Percentiles rank a stretch among this genome's conserved stretches.
Conservation (phyloP, 2,888 invertebrate species). For the Cylindroiulus punctatus region DNA sequence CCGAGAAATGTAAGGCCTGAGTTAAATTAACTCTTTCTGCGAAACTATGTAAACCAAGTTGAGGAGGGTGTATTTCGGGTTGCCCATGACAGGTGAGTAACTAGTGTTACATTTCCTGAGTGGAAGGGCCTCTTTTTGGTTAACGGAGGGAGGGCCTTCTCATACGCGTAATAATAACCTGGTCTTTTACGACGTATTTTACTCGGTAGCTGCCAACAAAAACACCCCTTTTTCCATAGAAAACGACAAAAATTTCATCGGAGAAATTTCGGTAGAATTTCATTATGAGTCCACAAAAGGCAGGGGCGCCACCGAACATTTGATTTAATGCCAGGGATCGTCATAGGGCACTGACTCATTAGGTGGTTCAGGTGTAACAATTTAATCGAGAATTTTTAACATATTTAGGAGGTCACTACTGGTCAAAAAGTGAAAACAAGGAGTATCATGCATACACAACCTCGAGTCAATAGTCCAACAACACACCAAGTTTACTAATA, state of each 20-base stretch:
- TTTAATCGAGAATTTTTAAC: not conserved
- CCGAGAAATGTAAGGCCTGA: constrained; percentile 1
- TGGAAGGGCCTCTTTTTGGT: not conserved
- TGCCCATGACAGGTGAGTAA: not conserved
- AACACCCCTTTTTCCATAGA: constrained; percentile 18
- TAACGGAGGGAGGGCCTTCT: not conserved
- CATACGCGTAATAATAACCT: not conserved
- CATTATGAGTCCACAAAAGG: not conserved
- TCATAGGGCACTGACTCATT: not conserved
- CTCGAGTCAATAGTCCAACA: too few relatives aligned
- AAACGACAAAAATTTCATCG: not conserved
- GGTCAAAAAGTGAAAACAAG: too few relatives aligned
- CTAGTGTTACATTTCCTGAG: not conserved
- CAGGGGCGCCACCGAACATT: not conserved
- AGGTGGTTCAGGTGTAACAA: constrained; percentile 6
- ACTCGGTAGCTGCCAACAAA: not conserved
- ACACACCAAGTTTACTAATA: too few relatives aligned
- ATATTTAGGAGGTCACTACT: not conserved
- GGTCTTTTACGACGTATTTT: constrained; percentile 2
- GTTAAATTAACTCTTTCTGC: constrained; percentile 18
- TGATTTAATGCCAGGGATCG: not conserved
- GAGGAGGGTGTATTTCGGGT: not conserved
- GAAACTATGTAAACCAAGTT: constrained; percentile 18
- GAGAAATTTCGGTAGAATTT: not conserved
- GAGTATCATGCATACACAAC: too few relatives aligned